Conservation (phyloP, 2,888 invertebrate species). For the Lasioglossum zephyrum region DNA sequence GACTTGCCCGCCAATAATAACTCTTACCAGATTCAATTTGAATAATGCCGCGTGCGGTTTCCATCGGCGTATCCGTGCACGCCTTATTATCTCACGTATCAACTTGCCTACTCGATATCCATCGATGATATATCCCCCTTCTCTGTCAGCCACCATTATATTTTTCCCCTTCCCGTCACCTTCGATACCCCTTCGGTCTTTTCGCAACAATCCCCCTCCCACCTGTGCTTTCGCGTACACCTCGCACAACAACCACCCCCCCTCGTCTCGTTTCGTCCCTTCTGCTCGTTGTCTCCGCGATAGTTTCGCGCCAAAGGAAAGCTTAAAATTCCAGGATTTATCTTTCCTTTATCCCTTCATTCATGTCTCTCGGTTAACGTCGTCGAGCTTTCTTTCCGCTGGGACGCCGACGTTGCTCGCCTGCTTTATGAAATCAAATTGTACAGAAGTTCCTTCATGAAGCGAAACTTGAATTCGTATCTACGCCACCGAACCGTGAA, state of each 20-base stretch:
- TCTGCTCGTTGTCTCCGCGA: slow-evolving; percentile 21
- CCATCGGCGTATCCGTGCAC: slow-evolving; percentile 79
- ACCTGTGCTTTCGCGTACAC: slow-evolving; percentile 5
- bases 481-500: background rate
- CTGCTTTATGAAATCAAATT: slow-evolving; percentile 38
- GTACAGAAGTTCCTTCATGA: background rate
- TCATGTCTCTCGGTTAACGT: slow-evolving; percentile 43
- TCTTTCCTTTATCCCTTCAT: slow-evolving; percentile 63
- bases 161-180: slow-evolving; percentile 66
- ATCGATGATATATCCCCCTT: slow-evolving; percentile 75
- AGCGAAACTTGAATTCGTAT: background rate
- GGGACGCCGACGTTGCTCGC: background rate
- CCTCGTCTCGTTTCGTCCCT: slow-evolving; percentile 19
- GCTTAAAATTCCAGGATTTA: slow-evolving; percentile 67
- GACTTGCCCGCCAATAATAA: slow-evolving; percentile 81
- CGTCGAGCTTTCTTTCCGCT: slow-evolving; percentile 20
- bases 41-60: slow-evolving; percentile 84
- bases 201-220: slow-evolving; percentile 16
- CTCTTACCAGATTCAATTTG: slow-evolving; percentile 83
- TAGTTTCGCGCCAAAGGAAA: slow-evolving; percentile 44
- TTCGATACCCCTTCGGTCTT: slow-evolving; percentile 38
- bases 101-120: slow-evolving; percentile 81
- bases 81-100: slow-evolving; percentile 84
- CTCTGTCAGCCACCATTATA: slow-evolving; percentile 70
- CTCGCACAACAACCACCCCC: background rate